Conservation (phyloP, 2,113 vertebrate species). For the Calyptommatus sinebrachiatus region DNA sequence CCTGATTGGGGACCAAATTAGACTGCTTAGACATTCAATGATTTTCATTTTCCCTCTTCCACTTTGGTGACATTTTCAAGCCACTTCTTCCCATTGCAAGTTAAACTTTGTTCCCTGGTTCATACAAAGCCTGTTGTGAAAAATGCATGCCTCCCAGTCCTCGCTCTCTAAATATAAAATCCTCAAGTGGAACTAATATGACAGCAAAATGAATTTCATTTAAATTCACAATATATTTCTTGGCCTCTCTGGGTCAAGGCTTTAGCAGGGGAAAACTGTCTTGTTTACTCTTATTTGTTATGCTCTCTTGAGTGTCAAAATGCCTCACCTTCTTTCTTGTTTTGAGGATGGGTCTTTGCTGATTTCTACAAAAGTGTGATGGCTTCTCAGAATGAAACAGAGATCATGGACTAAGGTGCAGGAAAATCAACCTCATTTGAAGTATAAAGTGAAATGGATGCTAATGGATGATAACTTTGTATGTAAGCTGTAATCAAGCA, state of each 20-base stretch:
- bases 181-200: slow-evolving; percentile 56
- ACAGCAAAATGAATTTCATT: slow-evolving; percentile 60
- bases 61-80: not conserved
- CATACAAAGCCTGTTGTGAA: slow-evolving; percentile 41
- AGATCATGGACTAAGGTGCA: slow-evolving; percentile 36
- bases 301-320: slow-evolving; percentile 12
- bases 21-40: too few relatives aligned
- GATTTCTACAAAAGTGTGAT: slow-evolving; percentile 1
- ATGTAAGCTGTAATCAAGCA: not conserved
- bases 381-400: slow-evolving; percentile 27
- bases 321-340: not conserved
- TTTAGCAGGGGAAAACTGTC: slow-evolving; percentile 19
- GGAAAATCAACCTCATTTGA: slow-evolving; percentile 18
- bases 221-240: slow-evolving; percentile 57
- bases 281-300: slow-evolving; percentile 54
- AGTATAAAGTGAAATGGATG: slow-evolving; percentile 20
- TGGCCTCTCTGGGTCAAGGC: slow-evolving; percentile 52
- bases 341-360: slow-evolving; percentile 20
- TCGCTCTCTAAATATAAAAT: slow-evolving; percentile 57
- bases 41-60: not conserved
- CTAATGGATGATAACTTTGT: slow-evolving; percentile 15
- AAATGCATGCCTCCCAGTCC: slow-evolving; percentile 50
- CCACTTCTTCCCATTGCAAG: not conserved
- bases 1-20: too few relatives aligned
- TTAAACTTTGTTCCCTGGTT: slow-evolving; percentile 36